phyloP scores from a whole-genome alignment of 1,140 invertebrate species.

The Megathymus violae region DNA sequence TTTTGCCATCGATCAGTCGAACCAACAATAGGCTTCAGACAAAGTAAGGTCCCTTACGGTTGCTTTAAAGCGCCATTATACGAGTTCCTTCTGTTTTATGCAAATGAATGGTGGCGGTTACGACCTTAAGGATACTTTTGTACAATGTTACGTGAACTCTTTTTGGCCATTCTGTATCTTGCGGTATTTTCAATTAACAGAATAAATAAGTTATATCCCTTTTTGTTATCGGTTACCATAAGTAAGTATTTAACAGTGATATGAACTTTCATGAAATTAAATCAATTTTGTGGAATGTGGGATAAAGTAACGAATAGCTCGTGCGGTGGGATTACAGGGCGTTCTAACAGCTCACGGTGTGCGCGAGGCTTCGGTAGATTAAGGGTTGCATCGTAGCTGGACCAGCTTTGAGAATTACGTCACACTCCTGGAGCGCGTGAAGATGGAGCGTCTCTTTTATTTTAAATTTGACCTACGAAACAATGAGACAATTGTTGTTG shows the following conservation, averaged over 20 bases:
- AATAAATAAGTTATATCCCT: too few relatives aligned
- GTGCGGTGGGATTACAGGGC: slow-evolving; percentile 8
- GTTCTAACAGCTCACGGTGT: not conserved
- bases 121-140: not conserved
- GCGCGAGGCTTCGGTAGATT: not conserved
- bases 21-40: slow-evolving; percentile 39
- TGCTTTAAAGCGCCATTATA: slow-evolving; percentile 51
- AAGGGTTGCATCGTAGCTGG: slow-evolving; percentile 9
- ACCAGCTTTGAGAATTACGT: not conserved
- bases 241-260: not conserved
- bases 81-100: slow-evolving; percentile 42
- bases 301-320: slow-evolving; percentile 4
- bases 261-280: not conserved
- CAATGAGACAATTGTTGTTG: too few relatives aligned
- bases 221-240: too few relatives aligned
- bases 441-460: too few relatives aligned
- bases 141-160: not conserved
- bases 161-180: not conserved
- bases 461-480: too few relatives aligned
- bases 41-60: slow-evolving; percentile 41
- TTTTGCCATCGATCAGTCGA: slow-evolving; percentile 46
- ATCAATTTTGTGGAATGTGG: not conserved
- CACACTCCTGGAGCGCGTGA: too few relatives aligned
- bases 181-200: too few relatives aligned
- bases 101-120: slow-evolving; percentile 45